phyloP scores from a whole-genome alignment of 1,140 invertebrate genomes.

The Reticulitermes speratus region DNA sequence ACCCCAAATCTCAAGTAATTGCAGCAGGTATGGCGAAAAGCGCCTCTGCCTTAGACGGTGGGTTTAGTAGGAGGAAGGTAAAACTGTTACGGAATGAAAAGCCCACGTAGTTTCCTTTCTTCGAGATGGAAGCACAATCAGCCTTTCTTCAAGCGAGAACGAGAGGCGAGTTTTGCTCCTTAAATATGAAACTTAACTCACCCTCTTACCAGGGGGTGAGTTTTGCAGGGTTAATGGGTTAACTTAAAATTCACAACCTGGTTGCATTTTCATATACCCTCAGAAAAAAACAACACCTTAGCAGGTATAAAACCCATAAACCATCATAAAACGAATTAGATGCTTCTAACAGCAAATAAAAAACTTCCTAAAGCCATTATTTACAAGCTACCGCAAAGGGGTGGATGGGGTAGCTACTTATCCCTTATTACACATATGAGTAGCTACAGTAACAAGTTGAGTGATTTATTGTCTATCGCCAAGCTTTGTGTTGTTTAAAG shows the following conservation, averaged over 20 bases:
- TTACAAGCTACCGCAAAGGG: not conserved
- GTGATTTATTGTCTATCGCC: not conserved
- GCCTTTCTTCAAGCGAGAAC: not conserved
- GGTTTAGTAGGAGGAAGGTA: too few species aligned
- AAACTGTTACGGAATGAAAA: too few species aligned
- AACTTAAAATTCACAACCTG: not conserved
- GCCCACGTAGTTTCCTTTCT: too few species aligned
- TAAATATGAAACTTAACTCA: not conserved
- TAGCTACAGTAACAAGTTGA: not conserved
- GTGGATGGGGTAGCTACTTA: not conserved
- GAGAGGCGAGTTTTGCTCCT: not conserved
- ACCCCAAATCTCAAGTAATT: too few species aligned
- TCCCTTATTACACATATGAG: not conserved
- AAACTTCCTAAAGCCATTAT: not conserved
- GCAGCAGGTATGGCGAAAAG: too few species aligned
- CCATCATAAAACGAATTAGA: conserved; percentile 19
- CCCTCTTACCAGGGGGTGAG: not conserved
- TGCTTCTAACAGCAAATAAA: not conserved
- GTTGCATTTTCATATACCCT: not conserved
- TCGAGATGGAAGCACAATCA: not conserved
- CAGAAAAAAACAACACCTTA: not conserved
- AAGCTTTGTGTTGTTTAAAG: not conserved
- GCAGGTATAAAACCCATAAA: not conserved
- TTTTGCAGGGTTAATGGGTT: not conserved
- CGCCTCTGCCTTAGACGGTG: too few species aligned